These are phyloP conservation scores for Antrozous pallidus DNA, from an alignment of 2,797 vertebrate species.

Conservation along the genomic window DNA sequence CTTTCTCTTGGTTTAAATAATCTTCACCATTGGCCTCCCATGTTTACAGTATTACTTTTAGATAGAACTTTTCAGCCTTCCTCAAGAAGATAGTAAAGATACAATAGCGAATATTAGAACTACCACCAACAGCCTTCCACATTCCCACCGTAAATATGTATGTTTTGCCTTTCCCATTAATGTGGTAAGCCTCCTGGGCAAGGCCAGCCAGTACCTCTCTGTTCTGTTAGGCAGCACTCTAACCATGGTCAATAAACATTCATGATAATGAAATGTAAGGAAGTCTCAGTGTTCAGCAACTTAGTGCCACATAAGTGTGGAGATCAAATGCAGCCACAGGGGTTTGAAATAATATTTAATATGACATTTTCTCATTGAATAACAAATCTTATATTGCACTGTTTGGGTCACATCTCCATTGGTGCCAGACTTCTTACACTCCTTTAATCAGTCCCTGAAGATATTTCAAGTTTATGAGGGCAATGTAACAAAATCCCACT, in stretches of 20 bases:
- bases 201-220: background rate
- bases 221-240: background rate
- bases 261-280: conserved; percentile 44
- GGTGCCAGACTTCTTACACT: conserved; percentile 26
- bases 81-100: background rate
- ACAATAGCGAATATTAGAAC: background rate
- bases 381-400: conserved; percentile 23
- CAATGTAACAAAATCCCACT: background rate
- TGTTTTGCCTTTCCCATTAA: background rate
- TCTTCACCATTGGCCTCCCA: background rate
- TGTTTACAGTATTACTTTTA: background rate
- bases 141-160: conserved; percentile 4
- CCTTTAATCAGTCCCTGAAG: conserved; percentile 19
- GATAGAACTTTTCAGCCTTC: background rate
- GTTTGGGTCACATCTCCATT: conserved; percentile 42
- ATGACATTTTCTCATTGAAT: conserved; percentile 50
- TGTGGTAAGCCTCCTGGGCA: background rate
- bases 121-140: background rate
- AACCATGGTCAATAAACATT: conserved; percentile 7
- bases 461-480: conserved; percentile 5
- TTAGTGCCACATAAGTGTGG: conserved; percentile 54
- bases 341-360: conserved; percentile 56
- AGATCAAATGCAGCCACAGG: conserved; percentile 47
- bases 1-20: conserved; percentile 26
- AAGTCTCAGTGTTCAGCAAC: conserved; percentile 38